Evolutionary conservation across 2,797 vertebrate genomes (phyloP), one percentile per base, ranked within the genome.

Genomic region (Glyptemys insculpta): DNA sequence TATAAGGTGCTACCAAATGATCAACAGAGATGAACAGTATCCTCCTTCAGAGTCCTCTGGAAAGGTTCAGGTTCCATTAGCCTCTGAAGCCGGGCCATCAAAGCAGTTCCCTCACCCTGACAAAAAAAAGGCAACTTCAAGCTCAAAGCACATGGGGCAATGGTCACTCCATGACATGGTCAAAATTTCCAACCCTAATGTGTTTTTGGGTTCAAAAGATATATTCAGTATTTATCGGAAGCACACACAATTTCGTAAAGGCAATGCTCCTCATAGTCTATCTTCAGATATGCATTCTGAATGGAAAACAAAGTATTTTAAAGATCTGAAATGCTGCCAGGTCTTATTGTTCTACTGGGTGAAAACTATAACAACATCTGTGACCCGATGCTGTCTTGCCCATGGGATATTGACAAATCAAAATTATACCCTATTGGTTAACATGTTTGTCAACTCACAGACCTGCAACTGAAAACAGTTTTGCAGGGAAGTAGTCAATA

Each of bases 401-500:
- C 23, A 47, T 5, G 25, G 23, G 37, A 76, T 37, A 76, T 3
- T 76, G 72, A 41, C 37, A 44, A 76, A 44, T 47, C 21, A 27
- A 76, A 74, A 74, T 41, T 14, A 27, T 44, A 44, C 5, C 41
- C 41, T 74, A 25, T 14, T 7, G 72, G 37, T 72, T 72, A 41
- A 11, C 11, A 25, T 44, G 21, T 74, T 74, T 74, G 31, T 74
- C 37, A 74, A 90, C 53, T 78, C 81, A 95, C 94, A 88, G 29
- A 65, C 92, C 74, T 56, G 84, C 84, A 95, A 93, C 88, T 93
- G 92, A 80, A 96, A 94, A 93, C 41, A 86, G 88, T 72, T 93
- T 94, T 93, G 91, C 85, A 92, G 88, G 52, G 93, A 94, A 93
- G 91, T 85, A 93, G 88, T 93, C 88, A 95, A 86, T 49, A 83